Base-by-base conservation (phyloP, 2,113 vertebrate genomes). In the Rhabdornis inornatus region DNA sequence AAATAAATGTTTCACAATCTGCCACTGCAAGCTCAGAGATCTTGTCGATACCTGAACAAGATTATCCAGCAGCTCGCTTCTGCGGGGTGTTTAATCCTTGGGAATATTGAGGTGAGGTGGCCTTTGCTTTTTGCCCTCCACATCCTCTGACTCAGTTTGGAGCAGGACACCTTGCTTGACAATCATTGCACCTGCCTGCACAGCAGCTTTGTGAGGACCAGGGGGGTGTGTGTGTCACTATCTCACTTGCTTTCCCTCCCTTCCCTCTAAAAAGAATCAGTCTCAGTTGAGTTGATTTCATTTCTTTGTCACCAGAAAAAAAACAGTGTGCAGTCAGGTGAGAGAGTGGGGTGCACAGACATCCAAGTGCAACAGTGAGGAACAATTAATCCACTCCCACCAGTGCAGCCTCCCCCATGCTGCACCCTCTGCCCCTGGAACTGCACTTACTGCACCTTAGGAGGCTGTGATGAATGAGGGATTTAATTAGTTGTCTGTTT, bases 261-360 rank as follows among this genome's bases (percentile, higher is more conserved):
- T 24, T 49, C 47, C 17, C 37, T 80, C 37, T 57, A 33, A 30
- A 27, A 78, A 45, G 14, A 71, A 78, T 52, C 50, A 30, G 20
- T 60, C 55, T 71, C 64, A 64, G 60, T 14, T 57, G 52, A 87
- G 64, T 74, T 72, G 45, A 59, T 40, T 82, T 61, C 18, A 78
- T 70, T 69, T 56, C 85, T 78, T 87, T 85, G 70, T 74, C 77
- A 44, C 18, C 30, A 92, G 42, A 44, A 52, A 83, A 75, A 42
- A 82, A 49, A 6, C 24, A 83, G 44, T 1, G 31, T 19, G 40
- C 72, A 20, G 19, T 42, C 47, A 49, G 40, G 78, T 40, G 72
- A 66, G 50, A 87, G 37, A 0, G 1, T 1, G 19, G 33, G 37
- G 33, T 31, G 31, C 44, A 16, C 17, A n/a, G 59, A 68, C 17